Percentiles rank a stretch among this genome's conserved stretches.
phyloP scores from a whole-genome alignment of 64 coral and sea anemone species.

The Stylophora pistillata region DNA sequence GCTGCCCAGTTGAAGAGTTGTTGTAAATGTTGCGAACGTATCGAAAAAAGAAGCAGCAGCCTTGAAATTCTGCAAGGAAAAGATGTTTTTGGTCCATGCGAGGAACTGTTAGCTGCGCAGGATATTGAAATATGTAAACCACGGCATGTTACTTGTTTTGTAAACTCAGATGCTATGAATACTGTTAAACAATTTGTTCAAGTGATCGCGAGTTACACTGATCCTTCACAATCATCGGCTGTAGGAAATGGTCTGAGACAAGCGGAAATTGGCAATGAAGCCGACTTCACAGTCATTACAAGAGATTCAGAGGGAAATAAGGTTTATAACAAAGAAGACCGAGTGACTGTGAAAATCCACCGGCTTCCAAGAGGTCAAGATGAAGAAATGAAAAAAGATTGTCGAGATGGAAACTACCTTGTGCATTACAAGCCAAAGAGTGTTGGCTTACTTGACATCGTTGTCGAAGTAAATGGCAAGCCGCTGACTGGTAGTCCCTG shows the following conservation, averaged over 20 bases:
- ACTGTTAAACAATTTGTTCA: neutral
- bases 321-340: neutral
- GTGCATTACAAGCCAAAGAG: conserved; percentile 24
- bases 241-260: neutral
- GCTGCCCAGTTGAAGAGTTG: neutral
- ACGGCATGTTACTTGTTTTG: neutral
- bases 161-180: neutral
- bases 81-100: neutral
- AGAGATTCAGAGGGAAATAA: conserved; percentile 8
- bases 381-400: neutral
- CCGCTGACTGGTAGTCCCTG: conserved; percentile 7
- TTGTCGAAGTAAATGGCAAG: conserved; percentile 7
- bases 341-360: neutral
- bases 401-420: neutral
- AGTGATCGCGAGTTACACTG: too few species aligned
- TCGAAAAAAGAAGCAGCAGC: neutral
- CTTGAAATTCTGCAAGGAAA: neutral
- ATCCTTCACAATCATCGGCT: too few species aligned
- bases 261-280: neutral
- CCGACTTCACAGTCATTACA: conserved; percentile 2
- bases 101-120: neutral
- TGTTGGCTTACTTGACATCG: neutral
- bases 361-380: neutral
- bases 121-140: neutral
- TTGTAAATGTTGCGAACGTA: neutral